These are phyloP conservation scores for Cephalopachus bancanus DNA, from an alignment of 2,797 vertebrate genomes.

Conservation along the genomic window DNA sequence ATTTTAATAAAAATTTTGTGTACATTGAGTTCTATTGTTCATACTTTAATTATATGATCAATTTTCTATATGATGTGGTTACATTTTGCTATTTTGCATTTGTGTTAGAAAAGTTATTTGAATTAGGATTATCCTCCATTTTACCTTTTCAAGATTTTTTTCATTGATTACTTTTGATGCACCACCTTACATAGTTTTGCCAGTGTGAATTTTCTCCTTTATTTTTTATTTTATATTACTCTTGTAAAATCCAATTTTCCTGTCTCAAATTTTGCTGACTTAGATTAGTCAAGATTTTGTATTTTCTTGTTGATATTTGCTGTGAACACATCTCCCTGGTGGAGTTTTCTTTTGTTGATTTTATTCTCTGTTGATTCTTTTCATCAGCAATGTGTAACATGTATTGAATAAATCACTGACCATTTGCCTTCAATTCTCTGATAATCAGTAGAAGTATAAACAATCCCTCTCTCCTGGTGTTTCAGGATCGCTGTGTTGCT, in stretches of 20 bases:
- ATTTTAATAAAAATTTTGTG: slow-evolving; percentile 25
- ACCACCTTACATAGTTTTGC: neutral
- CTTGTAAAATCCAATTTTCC: slow-evolving; percentile 46
- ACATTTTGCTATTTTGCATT: neutral
- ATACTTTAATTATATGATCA: neutral
- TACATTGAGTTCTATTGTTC: neutral
- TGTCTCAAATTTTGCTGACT: neutral
- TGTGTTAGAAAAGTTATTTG: slow-evolving; percentile 27
- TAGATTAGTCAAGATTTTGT: slow-evolving; percentile 37
- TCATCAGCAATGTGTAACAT: neutral
- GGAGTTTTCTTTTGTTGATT: neutral
- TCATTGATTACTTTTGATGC: neutral
- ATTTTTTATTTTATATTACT: slow-evolving; percentile 45
- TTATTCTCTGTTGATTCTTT: slow-evolving; percentile 39
- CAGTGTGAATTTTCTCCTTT: neutral
- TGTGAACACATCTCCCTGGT: neutral
- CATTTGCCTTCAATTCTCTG: neutral
- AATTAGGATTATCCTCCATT: neutral
- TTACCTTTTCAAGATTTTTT: neutral
- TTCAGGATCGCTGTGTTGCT: neutral
- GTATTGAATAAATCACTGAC: neutral
- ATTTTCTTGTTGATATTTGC: slow-evolving; percentile 22
- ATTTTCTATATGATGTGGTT: neutral
- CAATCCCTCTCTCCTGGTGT: too few relatives aligned
- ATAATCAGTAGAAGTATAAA: neutral